These are phyloP conservation scores for Columba livia DNA, from an alignment of 2,113 vertebrate species.

Conservation along the genomic window DNA sequence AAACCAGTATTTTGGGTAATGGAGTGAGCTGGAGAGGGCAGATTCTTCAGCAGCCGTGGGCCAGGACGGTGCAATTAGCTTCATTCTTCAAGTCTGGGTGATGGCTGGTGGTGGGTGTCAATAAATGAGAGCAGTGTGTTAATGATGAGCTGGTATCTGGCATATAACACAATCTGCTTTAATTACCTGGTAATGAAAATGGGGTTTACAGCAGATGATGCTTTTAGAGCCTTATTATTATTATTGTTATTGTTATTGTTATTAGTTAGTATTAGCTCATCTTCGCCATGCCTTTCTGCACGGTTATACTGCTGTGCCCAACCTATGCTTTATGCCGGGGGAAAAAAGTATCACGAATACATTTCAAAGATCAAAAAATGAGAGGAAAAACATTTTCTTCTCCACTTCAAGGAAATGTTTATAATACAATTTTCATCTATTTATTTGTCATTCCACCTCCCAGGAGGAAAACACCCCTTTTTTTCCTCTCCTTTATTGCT, in stretches of 20 bases:
- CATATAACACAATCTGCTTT: not conserved
- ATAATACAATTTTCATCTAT: not conserved
- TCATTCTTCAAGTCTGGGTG: not conserved
- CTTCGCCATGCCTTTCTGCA: not conserved
- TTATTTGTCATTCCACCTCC: not conserved
- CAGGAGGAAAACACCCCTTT: not conserved
- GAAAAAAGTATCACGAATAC: not conserved
- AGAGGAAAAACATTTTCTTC: not conserved
- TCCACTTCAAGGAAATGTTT: not conserved
- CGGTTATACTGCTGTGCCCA: not conserved
- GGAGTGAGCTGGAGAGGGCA: not conserved
- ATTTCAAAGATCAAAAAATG: not conserved
- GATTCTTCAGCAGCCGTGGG: no score
- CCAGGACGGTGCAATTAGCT: not conserved
- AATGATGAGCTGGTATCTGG: not conserved
- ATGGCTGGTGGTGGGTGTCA: no score
- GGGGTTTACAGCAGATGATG: not conserved
- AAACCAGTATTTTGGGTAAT: accelerated
- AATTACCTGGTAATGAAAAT: not conserved
- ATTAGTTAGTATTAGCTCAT: not conserved
- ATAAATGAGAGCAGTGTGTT: not conserved
- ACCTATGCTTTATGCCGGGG: not conserved
- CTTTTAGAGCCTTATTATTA: not conserved
- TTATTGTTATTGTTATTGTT: not conserved
- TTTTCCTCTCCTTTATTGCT: not conserved